These are phyloP conservation scores for Opisthocomus hoazin DNA, from an alignment of 2,113 vertebrate species.

Conservation along the genomic window DNA sequence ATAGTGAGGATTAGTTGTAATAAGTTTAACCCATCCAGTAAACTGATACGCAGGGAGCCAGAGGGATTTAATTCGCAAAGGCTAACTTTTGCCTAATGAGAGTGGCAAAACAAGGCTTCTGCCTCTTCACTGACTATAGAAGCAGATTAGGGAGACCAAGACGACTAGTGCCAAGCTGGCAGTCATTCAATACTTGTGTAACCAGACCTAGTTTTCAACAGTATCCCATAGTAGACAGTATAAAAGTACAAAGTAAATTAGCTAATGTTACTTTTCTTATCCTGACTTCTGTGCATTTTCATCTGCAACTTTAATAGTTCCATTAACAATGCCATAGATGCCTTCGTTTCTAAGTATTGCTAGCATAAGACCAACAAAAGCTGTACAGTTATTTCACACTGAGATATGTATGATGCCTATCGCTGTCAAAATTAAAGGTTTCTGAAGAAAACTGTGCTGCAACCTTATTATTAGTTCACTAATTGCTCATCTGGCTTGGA, in stretches of 20 bases:
- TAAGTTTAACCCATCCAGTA: neutral
- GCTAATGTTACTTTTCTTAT: neutral
- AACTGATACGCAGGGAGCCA: neutral
- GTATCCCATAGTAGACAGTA: neutral
- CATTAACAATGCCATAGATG: neutral
- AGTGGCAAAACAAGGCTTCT: neutral
- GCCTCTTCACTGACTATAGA: neutral
- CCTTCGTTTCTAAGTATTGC: neutral
- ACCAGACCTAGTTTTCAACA: neutral
- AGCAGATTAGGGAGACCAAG: neutral
- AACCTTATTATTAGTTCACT: conserved; percentile 47
- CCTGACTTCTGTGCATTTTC: neutral
- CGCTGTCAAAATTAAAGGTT: conserved; percentile 55
- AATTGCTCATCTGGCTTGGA: conserved; percentile 41
- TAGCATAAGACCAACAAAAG: neutral
- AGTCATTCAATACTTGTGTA: neutral
- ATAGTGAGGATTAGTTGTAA: neutral
- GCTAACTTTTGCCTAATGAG: neutral
- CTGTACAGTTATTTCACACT: neutral
- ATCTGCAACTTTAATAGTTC: neutral
- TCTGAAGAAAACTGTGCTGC: conserved; percentile 18
- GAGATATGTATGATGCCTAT: neutral
- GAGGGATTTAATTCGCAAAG: neutral
- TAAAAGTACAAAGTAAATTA: neutral
- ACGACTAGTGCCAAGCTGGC: rapidly evolving